A percentile compares a stretch with the other conserved stretches of the same genome.
Conservation (phyloP, 2,797 vertebrate genomes). For the Mycteria americana region DNA sequence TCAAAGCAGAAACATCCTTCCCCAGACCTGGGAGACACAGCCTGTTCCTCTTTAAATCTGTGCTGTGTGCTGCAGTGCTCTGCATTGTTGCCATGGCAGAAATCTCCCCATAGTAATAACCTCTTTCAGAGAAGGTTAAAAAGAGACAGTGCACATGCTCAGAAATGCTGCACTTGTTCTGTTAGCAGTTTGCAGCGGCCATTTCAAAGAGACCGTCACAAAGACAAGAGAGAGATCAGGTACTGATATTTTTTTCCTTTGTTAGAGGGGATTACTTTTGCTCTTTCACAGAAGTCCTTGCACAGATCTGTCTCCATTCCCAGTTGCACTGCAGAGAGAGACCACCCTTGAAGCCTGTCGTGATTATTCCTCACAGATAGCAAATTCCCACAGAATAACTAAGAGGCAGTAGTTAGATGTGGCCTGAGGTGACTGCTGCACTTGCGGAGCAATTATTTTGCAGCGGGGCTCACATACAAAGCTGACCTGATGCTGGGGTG, state of each 20-base stretch:
- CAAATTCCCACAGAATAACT: background rate
- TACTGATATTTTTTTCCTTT: slow-evolving; percentile 53
- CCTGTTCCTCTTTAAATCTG: slow-evolving; percentile 47
- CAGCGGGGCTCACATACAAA: background rate
- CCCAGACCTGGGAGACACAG: background rate
- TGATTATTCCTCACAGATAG: background rate
- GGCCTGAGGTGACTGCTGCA: background rate
- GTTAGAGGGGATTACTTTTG: slow-evolving; percentile 35
- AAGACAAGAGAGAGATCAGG: slow-evolving; percentile 61
- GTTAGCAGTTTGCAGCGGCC: slow-evolving; percentile 62
- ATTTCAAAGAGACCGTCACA: slow-evolving; percentile 65
- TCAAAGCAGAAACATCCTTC: background rate
- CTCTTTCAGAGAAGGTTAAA: slow-evolving; percentile 63
- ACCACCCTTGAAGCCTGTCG: background rate
- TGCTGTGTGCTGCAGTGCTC: slow-evolving; percentile 38
- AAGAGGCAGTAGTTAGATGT: background rate
- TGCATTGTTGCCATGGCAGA: slow-evolving; percentile 73
- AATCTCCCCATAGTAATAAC: slow-evolving; percentile 70
- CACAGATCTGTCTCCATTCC: background rate
- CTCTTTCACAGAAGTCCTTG: background rate
- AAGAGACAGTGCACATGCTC: slow-evolving; percentile 66
- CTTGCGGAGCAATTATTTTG: background rate
- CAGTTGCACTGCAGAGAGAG: background rate
- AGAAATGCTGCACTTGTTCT: slow-evolving; percentile 61
- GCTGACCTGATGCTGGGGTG: background rate